These are phyloP conservation scores for Elysia chlorotica DNA, from an alignment of 1,140 invertebrate genomes.

Conservation along the genomic window DNA sequence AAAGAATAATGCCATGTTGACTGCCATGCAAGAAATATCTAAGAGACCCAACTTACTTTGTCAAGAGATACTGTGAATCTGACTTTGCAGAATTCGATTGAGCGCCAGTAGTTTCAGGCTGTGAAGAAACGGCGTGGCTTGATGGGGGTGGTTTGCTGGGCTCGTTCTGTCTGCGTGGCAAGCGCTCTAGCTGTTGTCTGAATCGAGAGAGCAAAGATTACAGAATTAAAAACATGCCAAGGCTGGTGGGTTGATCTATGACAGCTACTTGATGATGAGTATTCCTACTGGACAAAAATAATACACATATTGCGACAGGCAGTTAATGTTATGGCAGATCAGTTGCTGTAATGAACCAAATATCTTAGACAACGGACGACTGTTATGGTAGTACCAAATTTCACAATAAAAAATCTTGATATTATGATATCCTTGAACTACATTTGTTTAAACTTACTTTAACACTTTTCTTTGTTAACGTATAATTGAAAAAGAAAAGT, in stretches of 20 bases:
- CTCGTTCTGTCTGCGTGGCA: constrained; percentile 77
- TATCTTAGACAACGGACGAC: background rate
- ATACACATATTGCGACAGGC: background rate
- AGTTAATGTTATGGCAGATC: background rate
- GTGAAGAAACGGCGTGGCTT: constrained; percentile 14
- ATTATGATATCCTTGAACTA: too few species aligned
- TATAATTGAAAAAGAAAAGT: too few species aligned
- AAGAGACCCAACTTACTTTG: constrained; percentile 68
- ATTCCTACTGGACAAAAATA: constrained; percentile 14
- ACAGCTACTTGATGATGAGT: too few species aligned
- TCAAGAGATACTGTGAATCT: constrained; percentile 68
- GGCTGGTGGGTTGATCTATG: too few species aligned
- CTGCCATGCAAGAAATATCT: too few species aligned
- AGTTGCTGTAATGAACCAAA: background rate
- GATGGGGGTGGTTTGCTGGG: constrained; percentile 41
- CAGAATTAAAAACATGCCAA: background rate
- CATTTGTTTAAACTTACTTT: too few species aligned
- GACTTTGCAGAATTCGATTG: constrained; percentile 49
- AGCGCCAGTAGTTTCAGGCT: constrained; percentile 10
- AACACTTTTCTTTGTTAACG: too few species aligned
- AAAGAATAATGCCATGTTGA: too few species aligned
- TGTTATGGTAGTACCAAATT: too few species aligned
- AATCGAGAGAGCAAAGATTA: constrained; percentile 1
- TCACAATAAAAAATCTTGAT: too few species aligned
- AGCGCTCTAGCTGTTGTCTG: constrained; percentile 82